Percentiles rank a stretch among this genome's conserved stretches.
These are phyloP conservation scores for Malthinus flaveolus DNA, from an alignment of 2,888 invertebrate species.

Conservation along the genomic window DNA sequence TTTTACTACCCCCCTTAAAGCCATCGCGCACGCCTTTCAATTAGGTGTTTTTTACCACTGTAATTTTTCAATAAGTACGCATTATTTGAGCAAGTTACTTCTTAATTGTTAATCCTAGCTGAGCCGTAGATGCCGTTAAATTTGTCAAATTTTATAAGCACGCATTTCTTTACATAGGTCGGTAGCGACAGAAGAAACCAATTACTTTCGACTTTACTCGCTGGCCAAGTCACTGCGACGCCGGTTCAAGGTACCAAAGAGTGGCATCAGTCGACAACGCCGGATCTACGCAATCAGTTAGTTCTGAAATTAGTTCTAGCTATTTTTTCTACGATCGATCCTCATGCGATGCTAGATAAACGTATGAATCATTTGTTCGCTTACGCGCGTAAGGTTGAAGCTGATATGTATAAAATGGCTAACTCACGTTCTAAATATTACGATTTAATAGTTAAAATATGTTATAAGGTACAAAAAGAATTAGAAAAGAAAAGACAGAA, in stretches of 20 bases:
- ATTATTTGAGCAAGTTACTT: no score
- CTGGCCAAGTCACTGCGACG: slow-evolving; percentile 75
- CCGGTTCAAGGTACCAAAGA: slow-evolving; percentile 88
- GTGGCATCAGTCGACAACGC: slow-evolving; percentile 96
- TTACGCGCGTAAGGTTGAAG: slow-evolving; percentile 98
- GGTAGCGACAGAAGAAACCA: slow-evolving; percentile 51
- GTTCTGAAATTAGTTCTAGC: slow-evolving; percentile 99
- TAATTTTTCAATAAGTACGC: no score
- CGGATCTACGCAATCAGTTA: slow-evolving; percentile 96
- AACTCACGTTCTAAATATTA: slow-evolving; percentile 98
- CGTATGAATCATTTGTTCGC: slow-evolving; percentile 97
- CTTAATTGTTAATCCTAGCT: no score
- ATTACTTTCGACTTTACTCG: slow-evolving; percentile 65
- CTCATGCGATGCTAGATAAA: slow-evolving; percentile 93
- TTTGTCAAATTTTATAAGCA: no score
- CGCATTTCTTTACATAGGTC: slow-evolving; percentile 23
- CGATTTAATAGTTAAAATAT: slow-evolving; percentile 97
- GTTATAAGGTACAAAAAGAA: slow-evolving; percentile 99
- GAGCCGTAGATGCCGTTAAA: no score
- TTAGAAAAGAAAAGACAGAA: slow-evolving; percentile 92
- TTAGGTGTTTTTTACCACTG: no score
- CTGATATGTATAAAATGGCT: slow-evolving; percentile 99
- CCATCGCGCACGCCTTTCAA: no score
- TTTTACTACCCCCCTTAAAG: no score
- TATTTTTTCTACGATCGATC: slow-evolving; percentile 98